Conservation (phyloP, 2,113 vertebrate genomes). For the Campylorhamphus procurvoides region DNA sequence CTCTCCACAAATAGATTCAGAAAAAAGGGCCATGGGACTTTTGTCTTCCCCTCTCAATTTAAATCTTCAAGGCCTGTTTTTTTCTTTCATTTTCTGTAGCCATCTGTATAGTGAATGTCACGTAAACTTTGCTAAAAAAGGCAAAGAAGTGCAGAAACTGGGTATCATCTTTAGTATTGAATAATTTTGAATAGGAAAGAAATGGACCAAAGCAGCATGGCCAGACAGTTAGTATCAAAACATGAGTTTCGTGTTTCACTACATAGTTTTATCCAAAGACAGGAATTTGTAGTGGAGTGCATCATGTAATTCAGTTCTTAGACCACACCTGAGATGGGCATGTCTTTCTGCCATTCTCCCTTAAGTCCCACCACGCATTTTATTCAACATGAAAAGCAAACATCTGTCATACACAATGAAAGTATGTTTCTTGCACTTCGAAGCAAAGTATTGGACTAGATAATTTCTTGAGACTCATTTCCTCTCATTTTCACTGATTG, state of each 20-base stretch:
- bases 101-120: background rate
- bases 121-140: background rate
- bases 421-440: background rate
- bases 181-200: background rate
- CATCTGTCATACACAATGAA: background rate
- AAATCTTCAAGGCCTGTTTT: background rate
- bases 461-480: background rate
- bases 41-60: slow-evolving; percentile 55
- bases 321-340: background rate
- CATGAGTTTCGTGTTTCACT: background rate
- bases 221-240: background rate
- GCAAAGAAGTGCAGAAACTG: background rate
- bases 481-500: background rate
- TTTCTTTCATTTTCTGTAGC: background rate
- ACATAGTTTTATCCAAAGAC: background rate
- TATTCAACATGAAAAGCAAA: background rate
- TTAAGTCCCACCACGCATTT: background rate
- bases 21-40: slow-evolving; percentile 53
- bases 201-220: background rate
- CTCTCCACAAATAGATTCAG: slow-evolving; percentile 24
- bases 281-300: background rate
- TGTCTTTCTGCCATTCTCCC: background rate
- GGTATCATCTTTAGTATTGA: background rate
- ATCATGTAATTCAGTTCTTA: background rate
- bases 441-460: background rate